Evolutionary conservation across 2,888 invertebrate genomes (phyloP).

Genomic region (Calliopum simillimum): DNA sequence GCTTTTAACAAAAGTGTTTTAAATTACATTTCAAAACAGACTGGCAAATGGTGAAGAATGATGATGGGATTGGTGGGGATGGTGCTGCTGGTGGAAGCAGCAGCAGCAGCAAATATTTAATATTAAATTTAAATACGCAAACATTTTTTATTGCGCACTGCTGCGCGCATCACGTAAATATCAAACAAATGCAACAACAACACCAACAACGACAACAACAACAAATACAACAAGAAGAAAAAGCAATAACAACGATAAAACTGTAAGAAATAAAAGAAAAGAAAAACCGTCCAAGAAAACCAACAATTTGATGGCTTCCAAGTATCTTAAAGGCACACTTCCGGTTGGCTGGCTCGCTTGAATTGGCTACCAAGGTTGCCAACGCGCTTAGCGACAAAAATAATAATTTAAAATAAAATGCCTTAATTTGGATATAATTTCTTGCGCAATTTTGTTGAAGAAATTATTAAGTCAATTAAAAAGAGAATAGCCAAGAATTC

Average conservation of each 20-base stretch:
- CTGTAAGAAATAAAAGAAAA: conserved; percentile 20
- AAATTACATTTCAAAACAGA: background rate
- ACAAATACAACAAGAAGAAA: conserved; percentile 11
- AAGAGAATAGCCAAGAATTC: too few relatives aligned
- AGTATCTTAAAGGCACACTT: too few relatives aligned
- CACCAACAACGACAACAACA: conserved; percentile 11
- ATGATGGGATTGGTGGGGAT: too few relatives aligned
- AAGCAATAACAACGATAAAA: conserved; percentile 24
- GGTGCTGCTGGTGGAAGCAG: too few relatives aligned
- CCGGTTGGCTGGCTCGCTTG: too few relatives aligned
- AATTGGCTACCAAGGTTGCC: too few relatives aligned
- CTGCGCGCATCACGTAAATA: background rate
- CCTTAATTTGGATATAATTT: too few relatives aligned
- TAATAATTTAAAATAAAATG: too few relatives aligned
- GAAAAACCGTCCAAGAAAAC: conserved; percentile 4
- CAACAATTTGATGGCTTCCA: background rate
- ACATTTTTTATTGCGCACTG: conserved; percentile 24
- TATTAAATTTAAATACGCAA: conserved; percentile 18
- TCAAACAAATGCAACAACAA: background rate
- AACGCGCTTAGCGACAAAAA: too few relatives aligned
- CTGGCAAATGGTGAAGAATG: background rate
- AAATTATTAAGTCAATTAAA: too few relatives aligned
- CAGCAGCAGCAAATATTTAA: conserved; percentile 18
- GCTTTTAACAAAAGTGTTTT: background rate
- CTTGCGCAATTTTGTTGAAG: too few relatives aligned